phyloP scores from a whole-genome alignment of 2,113 vertebrate species.

The Phoxinus phoxinus region DNA sequence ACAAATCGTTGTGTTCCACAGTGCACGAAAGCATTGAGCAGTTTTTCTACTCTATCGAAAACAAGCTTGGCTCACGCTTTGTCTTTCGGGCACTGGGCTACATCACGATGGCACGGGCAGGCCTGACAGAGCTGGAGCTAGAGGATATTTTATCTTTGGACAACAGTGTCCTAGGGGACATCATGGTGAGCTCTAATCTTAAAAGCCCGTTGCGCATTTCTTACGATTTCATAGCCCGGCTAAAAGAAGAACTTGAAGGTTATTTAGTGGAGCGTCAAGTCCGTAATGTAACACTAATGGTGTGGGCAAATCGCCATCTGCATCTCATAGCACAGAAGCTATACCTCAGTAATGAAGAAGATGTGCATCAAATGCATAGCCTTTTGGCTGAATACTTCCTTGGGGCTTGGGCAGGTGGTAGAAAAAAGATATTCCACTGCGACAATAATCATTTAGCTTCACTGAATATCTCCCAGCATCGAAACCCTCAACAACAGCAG shows the following conservation, averaged over 20 bases:
- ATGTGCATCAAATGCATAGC: slow-evolving; percentile 93
- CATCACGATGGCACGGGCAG: slow-evolving; percentile 94
- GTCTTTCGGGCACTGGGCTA: slow-evolving; percentile 93
- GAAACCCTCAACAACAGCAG: slow-evolving; percentile 81
- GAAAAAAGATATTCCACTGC: slow-evolving; percentile 90
- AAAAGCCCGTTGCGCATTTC: slow-evolving; percentile 90
- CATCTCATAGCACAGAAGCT: slow-evolving; percentile 96
- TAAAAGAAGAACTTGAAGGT: slow-evolving; percentile 93
- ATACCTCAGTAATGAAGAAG: slow-evolving; percentile 90
- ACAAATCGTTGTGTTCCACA: slow-evolving; percentile 90
- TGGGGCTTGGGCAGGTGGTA: slow-evolving; percentile 93
- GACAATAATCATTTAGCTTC: slow-evolving; percentile 86
- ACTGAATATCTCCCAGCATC: slow-evolving; percentile 80
- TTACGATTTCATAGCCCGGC: slow-evolving; percentile 88
- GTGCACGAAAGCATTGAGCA: slow-evolving; percentile 98
- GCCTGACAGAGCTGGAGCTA: slow-evolving; percentile 93
- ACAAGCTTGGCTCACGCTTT: slow-evolving; percentile 86
- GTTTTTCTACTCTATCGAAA: slow-evolving; percentile 93
- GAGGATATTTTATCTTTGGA: slow-evolving; percentile 97
- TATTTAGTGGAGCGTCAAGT: slow-evolving; percentile 95
- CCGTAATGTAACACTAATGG: slow-evolving; percentile 89
- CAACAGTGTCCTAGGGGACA: slow-evolving; percentile 90
- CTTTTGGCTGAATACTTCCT: slow-evolving; percentile 96
- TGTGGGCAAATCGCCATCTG: slow-evolving; percentile 97
- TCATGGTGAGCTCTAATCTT: slow-evolving; percentile 81